These are phyloP conservation scores for Hydrotaea diabolus DNA, from an alignment of 2,888 invertebrate genomes.

Conservation along the genomic window DNA sequence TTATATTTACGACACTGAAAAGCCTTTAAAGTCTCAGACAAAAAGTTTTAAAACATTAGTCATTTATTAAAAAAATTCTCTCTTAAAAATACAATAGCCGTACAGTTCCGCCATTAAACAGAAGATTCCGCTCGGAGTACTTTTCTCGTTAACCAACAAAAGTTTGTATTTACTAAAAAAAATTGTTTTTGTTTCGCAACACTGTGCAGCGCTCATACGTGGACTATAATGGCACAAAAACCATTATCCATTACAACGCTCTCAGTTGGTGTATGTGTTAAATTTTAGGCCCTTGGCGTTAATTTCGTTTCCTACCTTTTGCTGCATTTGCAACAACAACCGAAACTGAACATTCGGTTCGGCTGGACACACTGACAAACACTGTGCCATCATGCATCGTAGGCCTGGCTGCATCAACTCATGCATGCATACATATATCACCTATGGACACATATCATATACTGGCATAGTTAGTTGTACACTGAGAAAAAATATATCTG, in stretches of 20 bases:
- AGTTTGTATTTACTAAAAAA: too few relatives aligned
- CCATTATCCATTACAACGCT: neutral
- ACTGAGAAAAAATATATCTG: too few relatives aligned
- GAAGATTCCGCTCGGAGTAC: too few relatives aligned
- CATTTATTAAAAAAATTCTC: too few relatives aligned
- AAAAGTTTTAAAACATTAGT: too few relatives aligned
- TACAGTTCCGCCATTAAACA: too few relatives aligned
- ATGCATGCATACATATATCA: neutral
- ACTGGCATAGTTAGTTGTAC: too few relatives aligned
- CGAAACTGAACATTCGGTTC: neutral
- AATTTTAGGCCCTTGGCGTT: neutral
- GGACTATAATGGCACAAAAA: neutral
- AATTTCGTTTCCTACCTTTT: constrained; percentile 4
- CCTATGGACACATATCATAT: neutral
- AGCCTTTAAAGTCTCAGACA: too few relatives aligned
- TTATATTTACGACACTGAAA: too few relatives aligned
- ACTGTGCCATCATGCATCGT: neutral
- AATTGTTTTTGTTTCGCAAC: neutral
- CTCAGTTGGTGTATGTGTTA: neutral
- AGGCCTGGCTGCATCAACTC: constrained; percentile 10
- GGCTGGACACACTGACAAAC: neutral
- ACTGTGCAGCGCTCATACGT: neutral
- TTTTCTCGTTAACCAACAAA: too few relatives aligned
- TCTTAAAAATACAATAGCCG: too few relatives aligned
- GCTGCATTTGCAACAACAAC: neutral